Base-by-base conservation (phyloP, 2,797 vertebrate genomes). In the Malacoctenus gilli region DNA sequence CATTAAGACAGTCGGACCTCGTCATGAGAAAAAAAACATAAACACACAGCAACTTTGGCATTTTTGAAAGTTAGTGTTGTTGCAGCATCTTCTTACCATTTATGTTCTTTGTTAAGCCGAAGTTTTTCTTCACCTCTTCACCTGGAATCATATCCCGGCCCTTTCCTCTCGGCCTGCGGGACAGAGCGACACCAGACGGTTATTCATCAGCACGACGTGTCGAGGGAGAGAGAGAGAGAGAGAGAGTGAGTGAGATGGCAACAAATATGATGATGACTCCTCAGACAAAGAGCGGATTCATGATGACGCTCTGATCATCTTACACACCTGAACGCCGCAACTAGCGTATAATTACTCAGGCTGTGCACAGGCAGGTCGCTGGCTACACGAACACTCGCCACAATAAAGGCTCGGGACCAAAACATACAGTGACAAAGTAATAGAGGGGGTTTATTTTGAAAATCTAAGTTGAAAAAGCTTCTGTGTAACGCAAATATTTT, bases 31-130 rank as follows among this genome's bases (percentile, higher is more conserved):
- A 5, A 28, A 28, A 28, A 28, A 2, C 9, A 28, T 9, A 4
- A 28, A 6, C 25, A 28, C 2, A 28, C 25, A 5, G 6, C 22
- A 4, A 23, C 8, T 5, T 28, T 28, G 22, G 22, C 4, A 6
- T 28, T 28, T 28, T 4, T 28, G n/a, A n/a, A n/a, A n/a, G n/a
- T n/a, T 5, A 28, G 23, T 25, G 41, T 14, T 0, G 25, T n/a
- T n/a, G n/a, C n/a, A 28, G 9, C 5, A 18, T 8, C 3, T 34
- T 56, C 77, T 82, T 51, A 91, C 86, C 87, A 88, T 91, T 65
- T 75, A 84, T 81, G 75, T 80, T 74, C 72, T 62, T 68, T 62
- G 63, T 71, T 79, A 68, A 51, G 56, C 55, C 77, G 59, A 75
- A 85, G 76, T 75, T 47, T 68, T 63, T 68, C 70, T 80, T 72